Percentiles rank a stretch among this genome's conserved stretches.
phyloP scores from a whole-genome alignment of 2,113 vertebrate species.

The Heloderma charlesbogerti region DNA sequence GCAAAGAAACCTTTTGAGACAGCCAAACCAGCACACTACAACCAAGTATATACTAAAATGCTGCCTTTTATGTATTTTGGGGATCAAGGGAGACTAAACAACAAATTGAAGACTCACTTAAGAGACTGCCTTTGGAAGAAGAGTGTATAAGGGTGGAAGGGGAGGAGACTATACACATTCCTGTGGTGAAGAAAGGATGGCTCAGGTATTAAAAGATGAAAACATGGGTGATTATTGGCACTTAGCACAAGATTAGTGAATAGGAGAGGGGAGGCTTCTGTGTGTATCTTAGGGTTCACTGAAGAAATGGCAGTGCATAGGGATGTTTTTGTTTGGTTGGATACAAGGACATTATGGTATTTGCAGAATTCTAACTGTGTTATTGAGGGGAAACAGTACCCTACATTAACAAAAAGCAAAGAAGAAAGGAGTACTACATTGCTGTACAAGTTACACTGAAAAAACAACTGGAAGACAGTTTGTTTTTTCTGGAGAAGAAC shows the following conservation, averaged over 20 bases:
- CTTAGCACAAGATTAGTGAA: background rate
- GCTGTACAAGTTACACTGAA: background rate
- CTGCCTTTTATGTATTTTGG: background rate
- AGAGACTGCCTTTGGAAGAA: background rate
- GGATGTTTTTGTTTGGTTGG: background rate
- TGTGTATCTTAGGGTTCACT: background rate
- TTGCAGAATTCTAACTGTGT: background rate
- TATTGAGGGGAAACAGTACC: background rate
- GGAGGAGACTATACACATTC: background rate
- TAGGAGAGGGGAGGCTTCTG: background rate
- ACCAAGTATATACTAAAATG: background rate
- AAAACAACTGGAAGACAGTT: background rate
- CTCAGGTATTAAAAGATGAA: background rate
- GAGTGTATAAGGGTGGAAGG: background rate
- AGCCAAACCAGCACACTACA: conserved; percentile 12
- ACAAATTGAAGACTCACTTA: background rate
- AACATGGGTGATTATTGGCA: background rate
- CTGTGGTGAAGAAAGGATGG: background rate
- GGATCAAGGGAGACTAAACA: background rate
- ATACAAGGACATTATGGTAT: background rate
- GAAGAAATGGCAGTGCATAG: background rate
- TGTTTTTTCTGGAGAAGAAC: background rate
- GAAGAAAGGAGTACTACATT: background rate
- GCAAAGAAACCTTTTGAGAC: background rate
- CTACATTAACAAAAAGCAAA: background rate